These are phyloP conservation scores for Macrophya alboannulata DNA, from an alignment of 2,888 invertebrate genomes.

Conservation along the genomic window DNA sequence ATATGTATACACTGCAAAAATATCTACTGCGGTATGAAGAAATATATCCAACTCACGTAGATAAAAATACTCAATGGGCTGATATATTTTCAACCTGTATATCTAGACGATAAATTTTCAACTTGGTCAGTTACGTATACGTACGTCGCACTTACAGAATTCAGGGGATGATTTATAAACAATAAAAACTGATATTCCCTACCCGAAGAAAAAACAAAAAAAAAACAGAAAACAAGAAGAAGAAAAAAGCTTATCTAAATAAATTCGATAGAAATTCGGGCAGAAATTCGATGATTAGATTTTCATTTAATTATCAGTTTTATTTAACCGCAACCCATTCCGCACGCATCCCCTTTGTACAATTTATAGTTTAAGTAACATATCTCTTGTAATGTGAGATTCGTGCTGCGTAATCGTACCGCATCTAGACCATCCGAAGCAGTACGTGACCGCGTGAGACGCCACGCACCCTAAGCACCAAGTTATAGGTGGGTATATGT, in stretches of 20 bases:
- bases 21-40: not conserved
- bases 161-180: not conserved
- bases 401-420: slow-evolving; percentile 44
- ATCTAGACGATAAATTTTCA: slow-evolving; percentile 22
- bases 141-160: not conserved
- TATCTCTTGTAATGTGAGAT: slow-evolving; percentile 45
- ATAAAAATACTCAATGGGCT: slow-evolving; percentile 33
- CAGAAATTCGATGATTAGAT: not conserved
- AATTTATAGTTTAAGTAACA: slow-evolving; percentile 42
- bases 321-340: not conserved
- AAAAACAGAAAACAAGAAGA: not conserved
- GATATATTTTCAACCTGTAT: slow-evolving; percentile 24
- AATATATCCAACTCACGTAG: slow-evolving; percentile 33
- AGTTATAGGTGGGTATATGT: not conserved
- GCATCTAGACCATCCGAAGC: slow-evolving; percentile 38
- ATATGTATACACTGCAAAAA: not conserved
- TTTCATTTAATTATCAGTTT: slow-evolving; percentile 21
- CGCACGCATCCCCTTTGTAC: not conserved
- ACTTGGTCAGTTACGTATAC: slow-evolving; percentile 16
- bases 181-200: slow-evolving; percentile 5
- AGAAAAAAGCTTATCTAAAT: not conserved
- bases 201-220: not conserved
- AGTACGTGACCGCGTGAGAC: slow-evolving; percentile 45
- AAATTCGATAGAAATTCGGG: not conserved
- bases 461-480: not conserved